Base-by-base conservation (phyloP, 2,888 invertebrate species). In the Scelioninae gen. 2 region DNA sequence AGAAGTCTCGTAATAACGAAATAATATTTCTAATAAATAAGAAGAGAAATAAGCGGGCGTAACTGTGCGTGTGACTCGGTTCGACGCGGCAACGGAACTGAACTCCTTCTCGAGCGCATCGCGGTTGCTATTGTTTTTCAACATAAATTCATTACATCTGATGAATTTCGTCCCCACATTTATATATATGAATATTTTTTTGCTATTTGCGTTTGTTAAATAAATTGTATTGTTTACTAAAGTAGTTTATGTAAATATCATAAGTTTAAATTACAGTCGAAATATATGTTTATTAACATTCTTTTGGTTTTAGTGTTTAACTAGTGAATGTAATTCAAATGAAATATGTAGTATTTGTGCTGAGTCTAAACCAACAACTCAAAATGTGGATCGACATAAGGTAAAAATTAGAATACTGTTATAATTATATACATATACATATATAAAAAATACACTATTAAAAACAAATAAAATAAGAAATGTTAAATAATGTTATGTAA, bases 351-450 rank as follows among this genome's bases (percentile, higher is more conserved):
- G 78, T 73, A 25, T 55, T 60, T 83, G 83, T 73, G 73, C 69
- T 39, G 82, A 84, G 67, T 76, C 79, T 4, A 79, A 83, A 73
- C 74, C 81, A 33, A 75, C 78, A 11, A 78, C 76, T 45, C 78
- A 83, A 73, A 82, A 81, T 57, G 74, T 80, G 31, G 80, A 85
- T 71, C 81, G 82, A 39, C 82, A 84, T 60, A 85, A 85, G 79
- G 86, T 86, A 80, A 37, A 33, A 33, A 31, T 31, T 31, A 16
- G 7, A 6, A 39, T n/a, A n/a, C n/a, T n/a, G 9, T 9, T 13
- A 39, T 13, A 15, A 15, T 11, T 39, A 15, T 15, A 3, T 13
- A 2, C 3, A 10, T 11, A 41, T 41, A 15, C 52, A 16, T 13
- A 11, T 35, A 4, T 31, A 31, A 7, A 9, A 31, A 31, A 31